phyloP scores from a whole-genome alignment of 2,113 vertebrate species.

The Buteo buteo region DNA sequence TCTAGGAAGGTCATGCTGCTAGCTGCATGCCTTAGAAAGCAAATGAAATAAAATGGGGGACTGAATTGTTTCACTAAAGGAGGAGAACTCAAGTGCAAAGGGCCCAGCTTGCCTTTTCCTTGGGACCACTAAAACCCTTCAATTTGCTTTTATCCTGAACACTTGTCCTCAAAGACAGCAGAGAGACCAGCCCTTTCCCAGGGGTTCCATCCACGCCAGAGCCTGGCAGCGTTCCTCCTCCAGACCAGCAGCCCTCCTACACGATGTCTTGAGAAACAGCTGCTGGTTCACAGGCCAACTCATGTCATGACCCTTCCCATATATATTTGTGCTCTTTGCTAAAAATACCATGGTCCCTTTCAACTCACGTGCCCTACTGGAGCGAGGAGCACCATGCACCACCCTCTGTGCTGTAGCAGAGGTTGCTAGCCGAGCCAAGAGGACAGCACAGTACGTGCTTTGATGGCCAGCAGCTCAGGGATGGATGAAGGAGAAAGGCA shows the following conservation, averaged over 20 bases:
- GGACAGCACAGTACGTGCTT: not conserved
- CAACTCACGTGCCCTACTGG: rapidly evolving
- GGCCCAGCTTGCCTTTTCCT: not conserved
- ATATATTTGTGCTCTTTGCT: not conserved
- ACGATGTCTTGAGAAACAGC: not conserved
- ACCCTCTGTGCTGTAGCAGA: not conserved
- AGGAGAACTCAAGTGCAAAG: not conserved
- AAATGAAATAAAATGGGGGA: not conserved
- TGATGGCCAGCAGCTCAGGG: not conserved
- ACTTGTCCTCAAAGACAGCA: not conserved
- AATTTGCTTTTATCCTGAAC: not conserved
- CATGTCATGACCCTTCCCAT: constrained; percentile 25
- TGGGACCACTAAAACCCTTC: not conserved
- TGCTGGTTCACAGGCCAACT: not conserved
- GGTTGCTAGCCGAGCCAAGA: not conserved
- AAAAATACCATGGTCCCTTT: not conserved
- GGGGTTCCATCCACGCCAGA: not conserved
- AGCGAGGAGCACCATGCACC: not conserved
- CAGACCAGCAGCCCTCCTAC: not conserved
- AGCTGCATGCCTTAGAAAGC: not conserved
- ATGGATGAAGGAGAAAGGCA: not conserved
- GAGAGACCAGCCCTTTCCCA: not conserved
- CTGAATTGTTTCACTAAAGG: not conserved
- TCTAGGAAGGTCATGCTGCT: not conserved
- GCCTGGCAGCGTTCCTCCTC: not conserved